Evolutionary conservation across 2,113 vertebrate genomes (phyloP), one percentile per base, ranked within the genome.

Genomic region (Pampusana beccarii): DNA sequence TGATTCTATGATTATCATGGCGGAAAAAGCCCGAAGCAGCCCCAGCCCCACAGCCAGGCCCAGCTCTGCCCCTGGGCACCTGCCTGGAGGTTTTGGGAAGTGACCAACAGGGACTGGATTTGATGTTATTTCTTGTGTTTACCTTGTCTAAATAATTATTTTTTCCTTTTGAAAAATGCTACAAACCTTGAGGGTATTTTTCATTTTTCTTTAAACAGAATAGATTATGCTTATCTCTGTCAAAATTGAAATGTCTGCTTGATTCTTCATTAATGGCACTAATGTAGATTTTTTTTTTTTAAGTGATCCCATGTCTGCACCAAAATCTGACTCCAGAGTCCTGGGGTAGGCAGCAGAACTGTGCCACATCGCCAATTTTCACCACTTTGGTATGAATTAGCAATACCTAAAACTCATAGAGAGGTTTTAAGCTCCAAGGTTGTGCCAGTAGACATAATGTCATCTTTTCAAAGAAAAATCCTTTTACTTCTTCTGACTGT

Each of bases 281-380:
- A 9, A 10, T 21, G 10, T 5, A 7, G 4, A 26, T 33, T 56
- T 51, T 10, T 11, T 13, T 71, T 40, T 72, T 65, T 13, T 31
- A 62, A 36, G 26, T 34, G 40, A 57, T 48, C 18, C 8, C 9
- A 9, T 34, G 3, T 61, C n/a, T 75, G 11, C 7, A 6, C 85
- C 12, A 17, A 71, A 84, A 85, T 72, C 31, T 67, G 42, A 33
- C 24, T 89, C 36, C 1, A 1, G 42, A 64, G 9, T 53, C 46
- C 33, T 11, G 6, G 13, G 4, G 3, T 33, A 33, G 48, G 40
- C 31, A 91, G 44, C 26, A 81, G 16, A 82, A n/a, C n/a, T 38
- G 10, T 58, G 28, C 54, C 28, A 28, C 1, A 1, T 31, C 1
- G 1, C 20, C 19, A 6, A 0, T n/a, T 78, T 86, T 78, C 38